Conservation (phyloP, 1,140 invertebrate genomes). For the Dryas iulia region DNA sequence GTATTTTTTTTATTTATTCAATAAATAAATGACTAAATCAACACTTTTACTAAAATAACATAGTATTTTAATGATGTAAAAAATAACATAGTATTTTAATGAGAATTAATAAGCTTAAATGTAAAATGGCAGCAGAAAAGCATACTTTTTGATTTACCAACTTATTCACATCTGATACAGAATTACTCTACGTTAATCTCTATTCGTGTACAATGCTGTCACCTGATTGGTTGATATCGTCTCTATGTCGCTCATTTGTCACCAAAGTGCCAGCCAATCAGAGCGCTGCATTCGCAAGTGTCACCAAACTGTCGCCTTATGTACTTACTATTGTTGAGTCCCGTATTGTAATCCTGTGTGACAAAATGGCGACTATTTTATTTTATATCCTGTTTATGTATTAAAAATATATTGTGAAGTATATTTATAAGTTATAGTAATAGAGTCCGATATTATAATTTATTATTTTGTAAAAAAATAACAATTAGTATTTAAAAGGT, state of each 20-base stretch:
- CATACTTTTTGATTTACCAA: too few species aligned
- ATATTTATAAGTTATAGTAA: background rate
- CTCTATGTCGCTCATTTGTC: conserved; percentile 73
- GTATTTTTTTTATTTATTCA: too few species aligned
- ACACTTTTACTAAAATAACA: too few species aligned
- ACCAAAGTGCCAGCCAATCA: conserved; percentile 64
- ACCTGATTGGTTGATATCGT: conserved; percentile 48
- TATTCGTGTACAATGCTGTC: conserved; percentile 10
- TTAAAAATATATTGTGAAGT: background rate
- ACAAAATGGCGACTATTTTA: conserved; percentile 6
- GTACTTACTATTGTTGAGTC: conserved; percentile 35
- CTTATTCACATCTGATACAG: background rate
- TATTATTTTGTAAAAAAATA: too few species aligned
- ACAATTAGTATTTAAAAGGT: too few species aligned
- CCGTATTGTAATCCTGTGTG: conserved; percentile 9
- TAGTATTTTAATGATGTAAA: too few species aligned
- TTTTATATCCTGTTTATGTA: background rate
- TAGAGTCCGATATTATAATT: too few species aligned
- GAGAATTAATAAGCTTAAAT: too few species aligned
- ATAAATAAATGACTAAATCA: too few species aligned
- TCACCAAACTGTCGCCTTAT: conserved; percentile 56
- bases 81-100: too few species aligned
- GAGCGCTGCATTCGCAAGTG: conserved; percentile 50
- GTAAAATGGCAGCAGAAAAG: too few species aligned
- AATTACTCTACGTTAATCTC: background rate